Evolutionary conservation across 2,888 invertebrate species (phyloP).

Genomic region (Volucella inflata): DNA sequence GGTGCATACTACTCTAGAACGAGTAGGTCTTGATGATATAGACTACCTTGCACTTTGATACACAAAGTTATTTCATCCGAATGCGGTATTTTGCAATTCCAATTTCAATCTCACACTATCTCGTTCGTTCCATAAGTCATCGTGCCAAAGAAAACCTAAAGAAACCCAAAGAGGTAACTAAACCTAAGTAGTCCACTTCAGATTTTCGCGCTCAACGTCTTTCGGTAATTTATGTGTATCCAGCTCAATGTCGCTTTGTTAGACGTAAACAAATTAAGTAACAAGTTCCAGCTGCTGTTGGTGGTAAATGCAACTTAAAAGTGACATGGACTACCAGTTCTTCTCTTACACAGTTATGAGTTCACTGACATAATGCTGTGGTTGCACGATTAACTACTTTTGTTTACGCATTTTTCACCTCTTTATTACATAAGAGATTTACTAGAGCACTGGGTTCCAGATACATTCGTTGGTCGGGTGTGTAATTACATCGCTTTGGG

Average conservation of each 20-base stretch:
- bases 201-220: neutral
- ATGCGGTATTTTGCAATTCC: no score
- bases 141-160: neutral
- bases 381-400: neutral
- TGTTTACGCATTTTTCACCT: conserved; percentile 6
- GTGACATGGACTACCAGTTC: conserved; percentile 4
- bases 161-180: neutral
- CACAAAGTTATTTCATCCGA: no score
- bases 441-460: conserved; percentile 15
- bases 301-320: neutral
- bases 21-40: no score
- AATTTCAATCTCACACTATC: no score
- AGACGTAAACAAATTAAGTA: neutral
- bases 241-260: conserved; percentile 22
- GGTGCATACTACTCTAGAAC: no score
- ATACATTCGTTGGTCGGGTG: neutral
- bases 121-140: no score
- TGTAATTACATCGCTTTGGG: neutral
- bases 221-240: conserved; percentile 2
- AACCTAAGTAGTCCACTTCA: neutral
- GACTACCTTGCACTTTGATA: no score
- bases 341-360: neutral
- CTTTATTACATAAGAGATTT: conserved; percentile 9
- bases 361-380: conserved; percentile 27
- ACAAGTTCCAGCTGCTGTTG: neutral